A percentile compares a stretch with the other conserved stretches of the same genome.
phyloP scores from a whole-genome alignment of 37 sponge, comb jelly and placozoan species.

The Beroe forskalii region DNA sequence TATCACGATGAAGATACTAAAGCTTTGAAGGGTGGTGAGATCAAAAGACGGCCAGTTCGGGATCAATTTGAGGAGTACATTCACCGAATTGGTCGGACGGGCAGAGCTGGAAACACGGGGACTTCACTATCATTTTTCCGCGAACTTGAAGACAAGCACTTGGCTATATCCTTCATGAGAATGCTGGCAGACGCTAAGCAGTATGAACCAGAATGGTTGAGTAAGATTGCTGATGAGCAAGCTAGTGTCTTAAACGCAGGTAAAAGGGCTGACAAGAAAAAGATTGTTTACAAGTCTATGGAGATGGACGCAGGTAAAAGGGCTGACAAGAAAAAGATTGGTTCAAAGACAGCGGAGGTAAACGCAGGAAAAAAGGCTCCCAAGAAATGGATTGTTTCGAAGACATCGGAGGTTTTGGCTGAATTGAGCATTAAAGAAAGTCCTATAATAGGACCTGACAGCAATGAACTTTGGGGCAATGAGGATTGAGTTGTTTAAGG shows the following conservation, averaged over 20 bases:
- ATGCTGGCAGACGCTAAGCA: conserved; percentile 85
- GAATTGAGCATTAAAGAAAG: background rate
- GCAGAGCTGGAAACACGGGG: conserved; percentile 88
- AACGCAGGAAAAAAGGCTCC: background rate
- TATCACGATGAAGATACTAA: background rate
- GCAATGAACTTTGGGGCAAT: background rate
- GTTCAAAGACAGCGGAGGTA: conserved; percentile 36
- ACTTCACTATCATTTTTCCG: conserved; percentile 90
- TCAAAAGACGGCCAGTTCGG: background rate
- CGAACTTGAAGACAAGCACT: conserved; percentile 69
- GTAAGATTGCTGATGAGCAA: conserved; percentile 72
- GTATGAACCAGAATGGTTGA: conserved; percentile 84
- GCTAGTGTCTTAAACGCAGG: background rate
- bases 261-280: background rate
- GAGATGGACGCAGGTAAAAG: background rate
- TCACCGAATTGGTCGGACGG: conserved; percentile 95
- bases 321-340: conserved; percentile 61
- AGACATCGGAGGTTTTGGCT: background rate
- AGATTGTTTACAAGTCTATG: conserved; percentile 68
- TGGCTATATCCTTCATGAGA: conserved; percentile 82
- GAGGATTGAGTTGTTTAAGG: no score
- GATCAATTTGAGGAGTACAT: conserved; percentile 89
- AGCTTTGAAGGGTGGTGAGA: conserved; percentile 18
- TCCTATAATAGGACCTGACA: background rate
- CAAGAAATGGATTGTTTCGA: conserved; percentile 70